These are phyloP conservation scores for Astreopora myriophthalma DNA, from an alignment of 64 coral and sea anemone species.

Conservation along the genomic window DNA sequence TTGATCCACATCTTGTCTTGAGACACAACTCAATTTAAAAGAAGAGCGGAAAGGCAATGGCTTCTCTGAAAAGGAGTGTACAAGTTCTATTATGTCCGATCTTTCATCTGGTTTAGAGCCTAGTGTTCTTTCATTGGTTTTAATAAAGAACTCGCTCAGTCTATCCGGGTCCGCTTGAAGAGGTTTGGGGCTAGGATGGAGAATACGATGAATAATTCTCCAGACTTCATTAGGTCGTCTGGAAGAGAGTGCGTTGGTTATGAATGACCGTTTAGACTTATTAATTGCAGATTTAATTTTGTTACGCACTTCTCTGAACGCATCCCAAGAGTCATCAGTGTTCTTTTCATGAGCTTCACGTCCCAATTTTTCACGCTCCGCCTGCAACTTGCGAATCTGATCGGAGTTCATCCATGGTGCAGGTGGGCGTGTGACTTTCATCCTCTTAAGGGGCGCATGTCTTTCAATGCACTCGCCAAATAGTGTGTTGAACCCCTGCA, in stretches of 20 bases:
- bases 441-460: conserved; percentile 55
- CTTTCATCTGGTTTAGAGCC: conserved; percentile 46
- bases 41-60: neutral
- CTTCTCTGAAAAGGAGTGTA: neutral
- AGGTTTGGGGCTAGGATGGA: conserved; percentile 60
- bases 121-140: conserved; percentile 62
- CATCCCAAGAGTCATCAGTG: conserved; percentile 63
- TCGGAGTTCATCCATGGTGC: conserved; percentile 53
- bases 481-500: neutral
- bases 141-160: conserved; percentile 54
- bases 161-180: conserved; percentile 60
- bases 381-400: conserved; percentile 66
- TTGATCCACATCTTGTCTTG: neutral
- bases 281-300: conserved; percentile 55
- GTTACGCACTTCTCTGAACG: too few relatives aligned
- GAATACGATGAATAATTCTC: too few relatives aligned
- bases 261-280: conserved; percentile 59
- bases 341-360: conserved; percentile 59
- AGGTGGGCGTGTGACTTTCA: conserved; percentile 48
- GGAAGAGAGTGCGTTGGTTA: conserved; percentile 28
- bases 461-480: conserved; percentile 56
- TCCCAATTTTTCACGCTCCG: conserved; percentile 48
- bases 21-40: conserved; percentile 33
- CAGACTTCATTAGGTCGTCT: too few relatives aligned
- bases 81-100: conserved; percentile 47